phyloP scores from a whole-genome alignment of 2,113 vertebrate genomes.

The Ciconia boyciana region DNA sequence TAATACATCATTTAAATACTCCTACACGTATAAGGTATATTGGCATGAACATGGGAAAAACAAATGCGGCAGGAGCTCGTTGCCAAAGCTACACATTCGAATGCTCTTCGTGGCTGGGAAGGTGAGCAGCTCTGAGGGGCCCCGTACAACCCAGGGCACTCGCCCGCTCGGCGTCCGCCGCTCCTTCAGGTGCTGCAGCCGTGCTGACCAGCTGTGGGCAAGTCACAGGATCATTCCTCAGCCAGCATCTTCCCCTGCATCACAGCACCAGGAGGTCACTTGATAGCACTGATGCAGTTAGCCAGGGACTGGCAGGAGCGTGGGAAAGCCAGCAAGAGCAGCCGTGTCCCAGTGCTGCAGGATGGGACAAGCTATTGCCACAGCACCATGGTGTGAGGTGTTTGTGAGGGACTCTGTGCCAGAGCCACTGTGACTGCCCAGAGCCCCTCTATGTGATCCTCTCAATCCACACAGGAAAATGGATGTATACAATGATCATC shows the following conservation, averaged over 20 bases:
- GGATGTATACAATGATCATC: background rate
- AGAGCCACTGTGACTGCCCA: background rate
- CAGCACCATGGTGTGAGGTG: background rate
- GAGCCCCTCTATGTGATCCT: background rate
- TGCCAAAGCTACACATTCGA: background rate
- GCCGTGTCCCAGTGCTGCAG: background rate
- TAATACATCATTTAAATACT: background rate
- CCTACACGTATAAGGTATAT: background rate
- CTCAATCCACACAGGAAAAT: background rate
- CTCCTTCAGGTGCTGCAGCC: background rate
- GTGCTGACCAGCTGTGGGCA: background rate
- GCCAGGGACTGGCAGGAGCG: rapidly evolving
- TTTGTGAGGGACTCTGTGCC: background rate
- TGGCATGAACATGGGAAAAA: background rate
- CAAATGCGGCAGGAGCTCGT: rapidly evolving
- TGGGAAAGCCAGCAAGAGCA: background rate
- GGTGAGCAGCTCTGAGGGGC: background rate
- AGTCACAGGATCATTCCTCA: background rate
- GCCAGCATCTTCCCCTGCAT: background rate
- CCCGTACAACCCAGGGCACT: background rate
- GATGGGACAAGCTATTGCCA: background rate
- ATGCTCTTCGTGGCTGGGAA: background rate
- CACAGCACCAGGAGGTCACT: background rate
- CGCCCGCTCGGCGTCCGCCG: too few relatives aligned
- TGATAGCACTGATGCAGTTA: background rate